Conservation (phyloP, 2,113 vertebrate species). For the Bombycilla garrulus region DNA sequence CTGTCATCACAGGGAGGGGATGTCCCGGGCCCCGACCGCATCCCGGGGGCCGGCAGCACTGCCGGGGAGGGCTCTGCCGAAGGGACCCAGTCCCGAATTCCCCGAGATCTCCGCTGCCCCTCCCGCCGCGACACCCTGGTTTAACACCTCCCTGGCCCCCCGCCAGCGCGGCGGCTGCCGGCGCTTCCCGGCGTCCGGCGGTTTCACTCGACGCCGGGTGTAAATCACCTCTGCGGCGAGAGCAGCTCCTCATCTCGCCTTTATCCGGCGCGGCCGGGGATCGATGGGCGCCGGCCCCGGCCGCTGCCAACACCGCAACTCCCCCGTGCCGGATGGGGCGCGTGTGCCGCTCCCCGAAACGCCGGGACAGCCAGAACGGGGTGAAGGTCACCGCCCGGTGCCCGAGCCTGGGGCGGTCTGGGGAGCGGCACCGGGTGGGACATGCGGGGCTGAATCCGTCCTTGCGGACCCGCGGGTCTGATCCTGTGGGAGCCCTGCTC, state of each 20-base stretch:
- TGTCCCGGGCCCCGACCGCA: neutral
- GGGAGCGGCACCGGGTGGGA: neutral
- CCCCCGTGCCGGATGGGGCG: neutral
- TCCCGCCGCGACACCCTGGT: fast-evolving
- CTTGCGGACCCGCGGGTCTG: neutral
- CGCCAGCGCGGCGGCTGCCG: neutral
- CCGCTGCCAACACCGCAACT: neutral
- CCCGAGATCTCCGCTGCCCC: fast-evolving
- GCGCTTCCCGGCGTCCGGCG: neutral
- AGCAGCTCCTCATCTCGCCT: neutral
- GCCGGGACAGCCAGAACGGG: fast-evolving
- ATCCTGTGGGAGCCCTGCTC: neutral
- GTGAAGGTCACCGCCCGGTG: fast-evolving
- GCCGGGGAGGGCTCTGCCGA: neutral
- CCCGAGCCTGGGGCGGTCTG: fast-evolving
- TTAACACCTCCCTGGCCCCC: neutral
- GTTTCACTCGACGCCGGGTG: neutral
- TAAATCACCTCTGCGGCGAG: neutral
- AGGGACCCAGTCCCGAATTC: too few relatives aligned
- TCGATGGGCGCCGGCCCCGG: neutral
- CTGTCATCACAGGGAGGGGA: neutral
- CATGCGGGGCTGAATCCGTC: fast-evolving
- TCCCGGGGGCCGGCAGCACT: neutral
- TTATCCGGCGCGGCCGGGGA: neutral
- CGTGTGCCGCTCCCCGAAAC: neutral